Conservation (phyloP, 2,797 vertebrate species). For the Xiphophorus birchmanni region DNA sequence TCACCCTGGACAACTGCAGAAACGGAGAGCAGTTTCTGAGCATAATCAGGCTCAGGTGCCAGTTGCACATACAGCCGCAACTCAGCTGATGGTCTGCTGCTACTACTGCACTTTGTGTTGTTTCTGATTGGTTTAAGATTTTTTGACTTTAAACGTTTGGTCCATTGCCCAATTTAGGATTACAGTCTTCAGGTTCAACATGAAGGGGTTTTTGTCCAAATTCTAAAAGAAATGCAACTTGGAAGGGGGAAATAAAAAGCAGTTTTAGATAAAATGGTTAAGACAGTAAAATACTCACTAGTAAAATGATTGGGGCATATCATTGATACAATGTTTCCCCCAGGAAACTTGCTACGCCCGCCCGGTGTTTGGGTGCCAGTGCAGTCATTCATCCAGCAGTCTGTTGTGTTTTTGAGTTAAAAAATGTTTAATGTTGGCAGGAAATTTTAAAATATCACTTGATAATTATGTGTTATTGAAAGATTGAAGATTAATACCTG, state of each 20-base stretch:
- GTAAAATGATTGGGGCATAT: neutral
- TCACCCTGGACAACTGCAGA: slow-evolving; percentile 1
- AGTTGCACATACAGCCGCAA: neutral
- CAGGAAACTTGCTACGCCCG: too few species aligned
- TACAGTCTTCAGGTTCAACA: neutral
- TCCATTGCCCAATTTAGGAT: neutral
- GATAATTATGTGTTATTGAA: too few species aligned
- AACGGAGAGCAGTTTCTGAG: neutral
- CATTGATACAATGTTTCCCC: neutral
- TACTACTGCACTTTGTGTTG: neutral
- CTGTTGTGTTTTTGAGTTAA: too few species aligned
- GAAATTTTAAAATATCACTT: too few species aligned
- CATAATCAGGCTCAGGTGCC: slow-evolving; percentile 35
- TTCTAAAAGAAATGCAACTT: neutral
- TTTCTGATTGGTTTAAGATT: neutral
- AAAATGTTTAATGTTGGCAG: too few species aligned
- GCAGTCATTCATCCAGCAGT: too few species aligned
- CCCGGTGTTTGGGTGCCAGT: too few species aligned
- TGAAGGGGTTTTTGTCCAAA: neutral
- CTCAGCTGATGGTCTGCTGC: neutral
- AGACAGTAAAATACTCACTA: neutral
- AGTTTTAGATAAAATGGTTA: neutral
- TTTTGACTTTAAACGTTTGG: neutral
- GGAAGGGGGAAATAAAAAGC: neutral
- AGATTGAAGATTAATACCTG: too few species aligned